These are phyloP conservation scores for Megalops cyprinoides DNA, from an alignment of 2,797 vertebrate genomes.

Conservation along the genomic window DNA sequence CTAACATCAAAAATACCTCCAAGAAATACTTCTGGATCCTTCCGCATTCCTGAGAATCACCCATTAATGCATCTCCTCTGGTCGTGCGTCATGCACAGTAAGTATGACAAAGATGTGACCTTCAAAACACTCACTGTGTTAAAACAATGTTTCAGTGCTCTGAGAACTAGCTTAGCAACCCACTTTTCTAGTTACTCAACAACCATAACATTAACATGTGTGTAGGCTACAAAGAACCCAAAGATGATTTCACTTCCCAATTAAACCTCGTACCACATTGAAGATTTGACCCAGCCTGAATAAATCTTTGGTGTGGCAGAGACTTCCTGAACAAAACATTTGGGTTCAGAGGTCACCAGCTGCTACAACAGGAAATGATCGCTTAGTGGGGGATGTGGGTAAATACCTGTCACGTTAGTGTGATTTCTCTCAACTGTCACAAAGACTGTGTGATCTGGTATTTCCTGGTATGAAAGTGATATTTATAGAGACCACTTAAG, in stretches of 20 bases:
- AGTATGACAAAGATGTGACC: constrained; percentile 23
- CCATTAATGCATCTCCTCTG: not conserved
- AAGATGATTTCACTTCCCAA: not conserved
- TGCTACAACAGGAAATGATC: not conserved
- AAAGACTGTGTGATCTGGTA: not conserved
- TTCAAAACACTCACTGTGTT: constrained; percentile 36
- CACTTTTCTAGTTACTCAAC: not conserved
- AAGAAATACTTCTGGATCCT: constrained; percentile 48
- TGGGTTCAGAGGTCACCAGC: constrained; percentile 6
- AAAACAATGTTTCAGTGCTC: constrained; percentile 11
- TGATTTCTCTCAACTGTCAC: not conserved
- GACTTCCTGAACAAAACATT: constrained; percentile 1
- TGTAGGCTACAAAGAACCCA: not conserved
- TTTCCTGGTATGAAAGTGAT: not conserved
- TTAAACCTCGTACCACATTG: not conserved
- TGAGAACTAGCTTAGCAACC: constrained; percentile 23
- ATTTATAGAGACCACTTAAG: not conserved
- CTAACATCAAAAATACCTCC: constrained; percentile 52
- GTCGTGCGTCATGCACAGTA: constrained; percentile 21
- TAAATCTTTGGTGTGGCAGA: not conserved
- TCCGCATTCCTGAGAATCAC: constrained; percentile 12
- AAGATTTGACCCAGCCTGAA: not conserved
- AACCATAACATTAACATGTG: constrained; percentile 46
- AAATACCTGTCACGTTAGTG: not conserved
- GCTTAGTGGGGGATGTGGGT: no score